Conservation (phyloP, 2,888 invertebrate species). For the Blera fallax region DNA sequence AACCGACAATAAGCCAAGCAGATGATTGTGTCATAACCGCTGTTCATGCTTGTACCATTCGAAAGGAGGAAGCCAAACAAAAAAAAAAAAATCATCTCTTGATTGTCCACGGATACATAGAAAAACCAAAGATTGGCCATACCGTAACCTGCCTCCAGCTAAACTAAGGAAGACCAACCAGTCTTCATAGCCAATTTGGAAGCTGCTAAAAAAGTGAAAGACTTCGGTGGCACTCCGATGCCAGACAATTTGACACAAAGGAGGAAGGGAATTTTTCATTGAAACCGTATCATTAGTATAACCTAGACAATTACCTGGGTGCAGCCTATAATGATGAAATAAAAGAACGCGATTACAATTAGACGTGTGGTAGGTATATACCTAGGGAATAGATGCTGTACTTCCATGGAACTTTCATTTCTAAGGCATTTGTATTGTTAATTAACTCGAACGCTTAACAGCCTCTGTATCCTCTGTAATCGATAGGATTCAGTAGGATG, state of each 20-base stretch:
- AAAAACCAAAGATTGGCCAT: conserved; percentile 61
- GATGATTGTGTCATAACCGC: conserved; percentile 68
- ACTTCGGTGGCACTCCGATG: conserved; percentile 50
- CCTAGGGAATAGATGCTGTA: not conserved
- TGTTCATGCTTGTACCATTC: conserved; percentile 37
- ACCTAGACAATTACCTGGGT: conserved; percentile 66
- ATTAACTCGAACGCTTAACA: not conserved
- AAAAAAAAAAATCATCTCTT: conserved; percentile 22
- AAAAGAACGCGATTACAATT: conserved; percentile 50
- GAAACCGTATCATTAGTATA: conserved; percentile 63
- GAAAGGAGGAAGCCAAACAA: conserved; percentile 63
- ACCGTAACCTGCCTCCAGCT: conserved; percentile 52
- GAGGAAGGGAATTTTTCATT: conserved; percentile 48
- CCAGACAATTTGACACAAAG: conserved; percentile 49
- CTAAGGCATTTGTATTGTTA: not conserved
- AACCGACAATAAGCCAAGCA: conserved; percentile 43
- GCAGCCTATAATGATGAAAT: conserved; percentile 56
- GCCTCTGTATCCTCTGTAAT: too few species aligned
- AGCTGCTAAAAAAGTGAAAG: conserved; percentile 64
- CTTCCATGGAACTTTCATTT: not conserved
- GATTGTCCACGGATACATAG: conserved; percentile 46
- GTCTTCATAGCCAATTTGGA: conserved; percentile 60
- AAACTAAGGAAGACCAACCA: conserved; percentile 52
- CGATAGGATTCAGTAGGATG: too few species aligned
- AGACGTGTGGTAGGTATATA: conserved; percentile 10